Conservation (phyloP, 2,113 vertebrate species). For the Myiozetetes cayanensis region DNA sequence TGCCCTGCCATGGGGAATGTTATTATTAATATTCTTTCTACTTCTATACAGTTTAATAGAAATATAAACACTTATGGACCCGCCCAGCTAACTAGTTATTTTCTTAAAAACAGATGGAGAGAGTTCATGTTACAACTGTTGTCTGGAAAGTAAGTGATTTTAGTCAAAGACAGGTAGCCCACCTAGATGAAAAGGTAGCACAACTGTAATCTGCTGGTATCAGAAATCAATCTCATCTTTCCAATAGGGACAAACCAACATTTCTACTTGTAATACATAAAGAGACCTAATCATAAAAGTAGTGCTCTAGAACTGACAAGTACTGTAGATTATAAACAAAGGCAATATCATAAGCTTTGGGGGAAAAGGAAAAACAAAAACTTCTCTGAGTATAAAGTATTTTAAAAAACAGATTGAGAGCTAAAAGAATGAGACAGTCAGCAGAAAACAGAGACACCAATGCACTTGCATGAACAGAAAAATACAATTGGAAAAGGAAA, state of each 20-base stretch:
- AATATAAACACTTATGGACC: background rate
- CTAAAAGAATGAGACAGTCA: background rate
- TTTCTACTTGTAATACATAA: background rate
- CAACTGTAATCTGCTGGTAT: background rate
- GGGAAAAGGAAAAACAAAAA: background rate
- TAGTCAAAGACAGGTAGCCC: background rate
- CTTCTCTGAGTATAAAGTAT: background rate
- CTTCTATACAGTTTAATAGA: background rate
- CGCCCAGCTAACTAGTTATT: background rate
- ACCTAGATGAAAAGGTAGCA: background rate
- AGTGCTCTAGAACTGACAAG: background rate
- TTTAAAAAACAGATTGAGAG: background rate
- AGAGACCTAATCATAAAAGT: background rate
- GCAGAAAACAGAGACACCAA: background rate
- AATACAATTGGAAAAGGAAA: conserved; percentile 30
- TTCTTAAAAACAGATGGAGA: background rate
- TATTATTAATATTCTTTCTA: background rate
- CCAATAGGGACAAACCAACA: background rate
- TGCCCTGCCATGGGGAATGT: background rate
- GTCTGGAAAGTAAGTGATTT: background rate
- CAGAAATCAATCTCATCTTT: background rate
- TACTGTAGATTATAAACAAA: background rate
- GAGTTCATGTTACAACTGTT: background rate
- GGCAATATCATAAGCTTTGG: background rate
- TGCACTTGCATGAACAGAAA: conserved; percentile 17